phyloP scores from a whole-genome alignment of 1,140 invertebrate genomes.

The Spodoptera frugiperda region DNA sequence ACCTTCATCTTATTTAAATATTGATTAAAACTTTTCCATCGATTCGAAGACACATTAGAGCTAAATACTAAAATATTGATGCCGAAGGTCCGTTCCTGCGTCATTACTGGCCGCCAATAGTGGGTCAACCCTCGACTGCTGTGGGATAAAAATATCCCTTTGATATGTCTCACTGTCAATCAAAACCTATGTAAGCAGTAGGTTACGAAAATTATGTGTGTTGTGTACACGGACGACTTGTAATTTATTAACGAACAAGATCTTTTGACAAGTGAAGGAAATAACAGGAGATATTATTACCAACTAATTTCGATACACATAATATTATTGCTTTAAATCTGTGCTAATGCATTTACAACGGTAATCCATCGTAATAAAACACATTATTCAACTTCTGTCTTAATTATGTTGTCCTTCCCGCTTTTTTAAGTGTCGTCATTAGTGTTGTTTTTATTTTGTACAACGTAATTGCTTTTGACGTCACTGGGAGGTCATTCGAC shows the following conservation, averaged over 20 bases:
- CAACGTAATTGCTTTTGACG: constrained; percentile 14
- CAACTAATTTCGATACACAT: no score
- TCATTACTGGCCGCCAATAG: constrained; percentile 50
- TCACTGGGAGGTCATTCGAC: background rate
- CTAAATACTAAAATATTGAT: constrained; percentile 44
- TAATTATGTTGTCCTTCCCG: constrained; percentile 9
- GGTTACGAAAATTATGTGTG: constrained; percentile 14
- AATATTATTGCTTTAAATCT: no score
- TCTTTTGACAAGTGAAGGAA: no score
- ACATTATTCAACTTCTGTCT: no score
- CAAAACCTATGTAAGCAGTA: constrained; percentile 17
- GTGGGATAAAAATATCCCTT: constrained; percentile 49
- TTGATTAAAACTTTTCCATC: constrained; percentile 25
- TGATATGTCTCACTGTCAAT: constrained; percentile 52
- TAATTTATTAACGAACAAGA: no score
- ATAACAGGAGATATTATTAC: no score
- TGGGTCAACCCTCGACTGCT: constrained; percentile 52
- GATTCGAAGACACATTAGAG: constrained; percentile 11
- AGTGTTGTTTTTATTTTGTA: background rate
- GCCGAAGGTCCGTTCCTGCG: constrained; percentile 48
- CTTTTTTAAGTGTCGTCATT: constrained; percentile 14
- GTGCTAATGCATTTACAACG: no score
- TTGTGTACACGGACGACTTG: no score
- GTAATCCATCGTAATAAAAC: no score
- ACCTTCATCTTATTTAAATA: constrained; percentile 13